Percentiles rank a stretch among this genome's conserved stretches.
These are phyloP conservation scores for Corythaeola cristata DNA, from an alignment of 2,113 vertebrate genomes.

Conservation along the genomic window DNA sequence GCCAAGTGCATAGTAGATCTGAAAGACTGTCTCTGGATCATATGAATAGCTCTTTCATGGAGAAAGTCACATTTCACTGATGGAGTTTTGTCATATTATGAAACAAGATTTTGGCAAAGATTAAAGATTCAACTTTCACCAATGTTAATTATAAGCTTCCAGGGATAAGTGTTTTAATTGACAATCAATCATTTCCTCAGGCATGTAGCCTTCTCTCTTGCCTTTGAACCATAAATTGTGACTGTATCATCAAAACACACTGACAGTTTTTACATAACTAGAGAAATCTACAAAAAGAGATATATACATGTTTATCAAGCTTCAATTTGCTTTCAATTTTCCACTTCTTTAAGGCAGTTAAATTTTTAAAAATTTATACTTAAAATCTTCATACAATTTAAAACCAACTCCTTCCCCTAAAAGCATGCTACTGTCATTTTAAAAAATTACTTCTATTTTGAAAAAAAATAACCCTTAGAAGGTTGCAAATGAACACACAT, in stretches of 20 bases:
- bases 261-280: background rate
- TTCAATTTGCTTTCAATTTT: background rate
- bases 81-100: background rate
- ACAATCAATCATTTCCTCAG: background rate
- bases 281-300: background rate
- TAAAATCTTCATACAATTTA: background rate
- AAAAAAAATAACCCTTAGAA: background rate
- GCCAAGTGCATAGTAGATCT: background rate
- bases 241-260: background rate
- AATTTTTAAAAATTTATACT: background rate
- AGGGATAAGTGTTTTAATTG: background rate
- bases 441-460: background rate
- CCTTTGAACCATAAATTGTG: background rate
- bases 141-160: background rate
- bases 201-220: background rate
- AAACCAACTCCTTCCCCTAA: background rate
- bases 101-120: background rate
- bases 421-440: background rate
- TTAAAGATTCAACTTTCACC: background rate
- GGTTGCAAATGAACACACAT: background rate
- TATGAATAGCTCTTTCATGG: background rate
- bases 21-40: background rate
- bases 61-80: background rate
- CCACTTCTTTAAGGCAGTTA: background rate
- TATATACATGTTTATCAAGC: background rate